Evolutionary conservation across 2,113 vertebrate genomes (phyloP).

Genomic region (Pygathrix nemaeus): DNA sequence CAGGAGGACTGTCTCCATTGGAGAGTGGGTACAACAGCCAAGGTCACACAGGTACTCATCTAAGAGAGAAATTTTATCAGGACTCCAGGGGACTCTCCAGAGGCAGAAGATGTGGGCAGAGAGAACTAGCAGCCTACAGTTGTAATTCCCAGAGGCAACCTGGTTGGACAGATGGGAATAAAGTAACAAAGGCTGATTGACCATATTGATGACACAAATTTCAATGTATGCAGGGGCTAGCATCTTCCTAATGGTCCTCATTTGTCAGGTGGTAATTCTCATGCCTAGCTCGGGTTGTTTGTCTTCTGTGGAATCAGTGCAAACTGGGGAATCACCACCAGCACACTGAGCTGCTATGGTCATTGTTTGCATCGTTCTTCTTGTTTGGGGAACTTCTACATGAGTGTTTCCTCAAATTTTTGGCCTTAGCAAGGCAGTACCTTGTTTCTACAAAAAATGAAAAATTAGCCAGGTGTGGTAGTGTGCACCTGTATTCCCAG

Average conservation of each 20-base stretch:
- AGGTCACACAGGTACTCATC: background rate
- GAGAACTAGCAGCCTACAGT: background rate
- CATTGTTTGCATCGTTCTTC: background rate
- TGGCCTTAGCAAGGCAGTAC: too few relatives aligned
- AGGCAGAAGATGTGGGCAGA: background rate
- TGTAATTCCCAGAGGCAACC: background rate
- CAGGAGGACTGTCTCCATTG: background rate
- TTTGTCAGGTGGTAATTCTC: background rate
- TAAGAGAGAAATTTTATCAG: background rate
- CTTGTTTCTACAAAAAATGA: too few relatives aligned
- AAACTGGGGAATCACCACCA: background rate
- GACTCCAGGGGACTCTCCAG: background rate
- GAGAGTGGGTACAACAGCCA: background rate
- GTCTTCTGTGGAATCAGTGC: background rate
- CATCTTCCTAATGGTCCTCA: background rate
- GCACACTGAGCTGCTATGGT: too few relatives aligned
- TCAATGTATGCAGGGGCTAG: accelerated
- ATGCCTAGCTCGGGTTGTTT: background rate
- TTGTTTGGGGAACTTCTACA: background rate
- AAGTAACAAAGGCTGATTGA: background rate
- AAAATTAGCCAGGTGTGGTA: too few relatives aligned
- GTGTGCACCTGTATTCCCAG: too few relatives aligned
- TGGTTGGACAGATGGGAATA: background rate
- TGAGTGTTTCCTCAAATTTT: too few relatives aligned
- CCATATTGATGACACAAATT: background rate